Percentiles rank a stretch among this genome's conserved stretches.
phyloP scores from a whole-genome alignment of 1,140 invertebrate genomes.

The Pachyrhynchus sulphureomaculatus region DNA sequence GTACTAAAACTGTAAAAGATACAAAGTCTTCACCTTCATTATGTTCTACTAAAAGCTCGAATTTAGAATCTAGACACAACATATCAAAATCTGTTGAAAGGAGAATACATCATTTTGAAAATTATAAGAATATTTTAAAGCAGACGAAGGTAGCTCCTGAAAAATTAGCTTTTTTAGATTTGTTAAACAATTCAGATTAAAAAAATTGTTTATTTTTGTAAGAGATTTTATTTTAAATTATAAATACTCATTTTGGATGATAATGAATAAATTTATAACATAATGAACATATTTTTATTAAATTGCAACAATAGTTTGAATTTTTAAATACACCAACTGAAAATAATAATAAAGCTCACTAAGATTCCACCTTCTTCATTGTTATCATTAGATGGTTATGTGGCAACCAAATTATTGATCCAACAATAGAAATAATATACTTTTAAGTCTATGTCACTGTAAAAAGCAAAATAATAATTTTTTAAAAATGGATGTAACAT shows the following conservation, averaged over 20 bases:
- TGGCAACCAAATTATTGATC: neutral
- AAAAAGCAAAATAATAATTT: neutral
- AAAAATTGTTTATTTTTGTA: neutral
- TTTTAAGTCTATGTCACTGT: neutral
- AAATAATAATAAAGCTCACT: too few species aligned
- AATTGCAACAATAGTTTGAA: too few species aligned
- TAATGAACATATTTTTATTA: neutral
- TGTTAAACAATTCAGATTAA: neutral
- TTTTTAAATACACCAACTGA: too few species aligned
- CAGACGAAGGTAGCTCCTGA: neutral
- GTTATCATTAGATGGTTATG: neutral
- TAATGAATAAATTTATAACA: neutral
- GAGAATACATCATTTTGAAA: constrained; percentile 5
- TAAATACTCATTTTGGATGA: neutral
- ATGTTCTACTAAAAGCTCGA: neutral
- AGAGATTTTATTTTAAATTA: neutral
- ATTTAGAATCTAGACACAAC: neutral
- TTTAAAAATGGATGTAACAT: constrained; percentile 58
- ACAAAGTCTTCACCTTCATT: neutral
- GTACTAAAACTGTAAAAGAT: neutral
- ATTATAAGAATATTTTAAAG: constrained; percentile 8
- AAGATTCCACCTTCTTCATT: too few species aligned
- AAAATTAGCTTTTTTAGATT: neutral
- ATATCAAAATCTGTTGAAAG: constrained; percentile 6
- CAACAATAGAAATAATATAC: neutral